Evolutionary conservation across 2,888 invertebrate species (phyloP).

Genomic region (Galeopsomyia nigrocyanea): DNA sequence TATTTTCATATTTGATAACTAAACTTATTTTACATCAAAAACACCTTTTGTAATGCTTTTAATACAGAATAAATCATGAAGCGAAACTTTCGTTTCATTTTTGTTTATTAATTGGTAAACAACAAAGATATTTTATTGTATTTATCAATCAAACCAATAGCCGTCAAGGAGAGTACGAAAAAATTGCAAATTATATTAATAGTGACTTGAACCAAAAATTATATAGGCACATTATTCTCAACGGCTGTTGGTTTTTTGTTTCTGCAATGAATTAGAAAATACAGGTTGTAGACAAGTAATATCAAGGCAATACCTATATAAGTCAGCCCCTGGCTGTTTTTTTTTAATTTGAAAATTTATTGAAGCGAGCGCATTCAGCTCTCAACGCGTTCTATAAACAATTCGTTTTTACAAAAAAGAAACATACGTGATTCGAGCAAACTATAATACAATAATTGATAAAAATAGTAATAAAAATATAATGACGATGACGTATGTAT

Average conservation of each 20-base stretch:
- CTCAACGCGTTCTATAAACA: slow-evolving; percentile 9
- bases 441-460: slow-evolving; percentile 26
- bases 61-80: slow-evolving; percentile 31
- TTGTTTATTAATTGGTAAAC: slow-evolving; percentile 38
- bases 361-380: slow-evolving; percentile 19
- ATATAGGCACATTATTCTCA: slow-evolving; percentile 34
- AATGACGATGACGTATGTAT: slow-evolving; percentile 28
- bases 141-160: slow-evolving; percentile 27
- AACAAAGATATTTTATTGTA: slow-evolving; percentile 36
- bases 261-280: slow-evolving; percentile 31
- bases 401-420: slow-evolving; percentile 19
- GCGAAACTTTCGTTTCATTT: slow-evolving; percentile 33
- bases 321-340: slow-evolving; percentile 17
- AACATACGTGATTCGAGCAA: not conserved
- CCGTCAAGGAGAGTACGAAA: slow-evolving; percentile 22
- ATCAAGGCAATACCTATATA: slow-evolving; percentile 35
- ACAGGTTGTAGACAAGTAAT: slow-evolving; percentile 26
- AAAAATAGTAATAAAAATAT: slow-evolving; percentile 35
- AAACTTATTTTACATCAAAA: slow-evolving; percentile 2
- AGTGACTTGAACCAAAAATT: slow-evolving; percentile 14
- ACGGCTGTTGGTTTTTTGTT: slow-evolving; percentile 32
- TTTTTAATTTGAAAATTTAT: slow-evolving; percentile 11
- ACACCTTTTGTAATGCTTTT: slow-evolving; percentile 25
- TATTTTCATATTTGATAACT: slow-evolving; percentile 23
- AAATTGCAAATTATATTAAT: slow-evolving; percentile 23